Conservation (phyloP, 2,797 vertebrate genomes). For the Gadopsis bispinosus region DNA sequence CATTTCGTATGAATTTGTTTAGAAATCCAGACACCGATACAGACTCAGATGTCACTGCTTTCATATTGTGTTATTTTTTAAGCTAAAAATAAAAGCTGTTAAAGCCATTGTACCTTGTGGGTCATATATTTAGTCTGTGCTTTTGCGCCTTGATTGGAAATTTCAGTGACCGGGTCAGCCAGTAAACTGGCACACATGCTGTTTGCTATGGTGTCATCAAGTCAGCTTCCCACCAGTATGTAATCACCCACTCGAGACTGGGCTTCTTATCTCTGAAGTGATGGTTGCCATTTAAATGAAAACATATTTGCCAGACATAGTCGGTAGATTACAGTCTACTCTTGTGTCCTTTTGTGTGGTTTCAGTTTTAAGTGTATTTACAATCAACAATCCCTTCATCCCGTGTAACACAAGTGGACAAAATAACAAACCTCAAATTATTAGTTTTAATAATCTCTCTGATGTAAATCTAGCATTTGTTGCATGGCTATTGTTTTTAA, state of each 20-base stretch:
- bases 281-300: constrained; percentile 37
- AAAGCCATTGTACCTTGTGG: not conserved
- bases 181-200: constrained; percentile 13
- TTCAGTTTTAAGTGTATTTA: constrained; percentile 12
- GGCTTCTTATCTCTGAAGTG: constrained; percentile 37
- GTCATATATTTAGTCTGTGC: not conserved
- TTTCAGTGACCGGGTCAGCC: constrained; percentile 34
- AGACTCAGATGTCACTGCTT: not conserved
- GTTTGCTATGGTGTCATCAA: constrained; percentile 40
- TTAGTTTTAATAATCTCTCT: no score
- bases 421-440: constrained; percentile 4
- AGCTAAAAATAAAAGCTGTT: not conserved
- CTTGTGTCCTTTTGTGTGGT: constrained; percentile 8
- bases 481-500: not conserved
- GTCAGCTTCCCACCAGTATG: constrained; percentile 28
- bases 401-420: not conserved
- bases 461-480: not conserved
- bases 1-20: not conserved
- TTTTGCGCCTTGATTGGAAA: constrained; percentile 25
- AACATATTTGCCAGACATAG: constrained; percentile 43
- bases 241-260: constrained; percentile 28
- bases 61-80: not conserved
- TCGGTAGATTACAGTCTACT: constrained; percentile 31
- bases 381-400: not conserved
- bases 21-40: not conserved